These are phyloP conservation scores for Nansenia antarctica DNA, from an alignment of 2,113 vertebrate genomes.

Conservation along the genomic window DNA sequence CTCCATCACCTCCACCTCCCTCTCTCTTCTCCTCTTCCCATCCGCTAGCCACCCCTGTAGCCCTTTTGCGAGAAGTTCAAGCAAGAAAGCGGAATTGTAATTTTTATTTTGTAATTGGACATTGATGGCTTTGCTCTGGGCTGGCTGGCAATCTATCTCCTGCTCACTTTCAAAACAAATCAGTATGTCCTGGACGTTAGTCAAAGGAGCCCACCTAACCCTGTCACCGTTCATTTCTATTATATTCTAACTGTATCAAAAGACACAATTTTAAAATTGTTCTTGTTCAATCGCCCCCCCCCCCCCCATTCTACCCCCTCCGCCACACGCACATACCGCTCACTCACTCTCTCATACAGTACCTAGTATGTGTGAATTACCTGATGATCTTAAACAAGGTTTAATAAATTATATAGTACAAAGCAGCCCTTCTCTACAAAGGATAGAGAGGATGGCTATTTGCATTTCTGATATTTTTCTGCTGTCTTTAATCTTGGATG, in stretches of 20 bases:
- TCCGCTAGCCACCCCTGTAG: conserved; percentile 51
- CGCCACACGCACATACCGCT: too few relatives aligned
- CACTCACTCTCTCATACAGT: conserved; percentile 7
- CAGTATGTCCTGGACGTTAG: conserved; percentile 40
- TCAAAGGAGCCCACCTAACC: conserved; percentile 43
- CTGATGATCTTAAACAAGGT: conserved; percentile 24
- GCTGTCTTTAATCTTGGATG: conserved; percentile 60
- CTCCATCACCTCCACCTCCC: background rate
- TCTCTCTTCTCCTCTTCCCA: conserved; percentile 1
- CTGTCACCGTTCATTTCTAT: conserved; percentile 51
- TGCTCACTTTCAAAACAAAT: conserved; percentile 25
- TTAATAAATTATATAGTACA: conserved; percentile 53
- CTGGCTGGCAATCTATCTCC: conserved; percentile 36
- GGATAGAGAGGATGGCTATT: conserved; percentile 34
- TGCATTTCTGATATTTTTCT: conserved; percentile 46
- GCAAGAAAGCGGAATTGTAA: conserved; percentile 48
- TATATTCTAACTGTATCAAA: conserved; percentile 48
- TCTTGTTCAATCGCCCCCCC: conserved; percentile 27
- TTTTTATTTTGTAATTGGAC: conserved; percentile 64
- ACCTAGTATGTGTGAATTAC: conserved; percentile 27
- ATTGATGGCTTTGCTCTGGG: too few relatives aligned
- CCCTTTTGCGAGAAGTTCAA: conserved; percentile 53
- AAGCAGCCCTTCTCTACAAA: conserved; percentile 43
- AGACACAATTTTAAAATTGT: conserved; percentile 43
- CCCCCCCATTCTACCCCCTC: too few relatives aligned